Base-by-base conservation (phyloP, 2,888 invertebrate species). In the Macropis europaea region DNA sequence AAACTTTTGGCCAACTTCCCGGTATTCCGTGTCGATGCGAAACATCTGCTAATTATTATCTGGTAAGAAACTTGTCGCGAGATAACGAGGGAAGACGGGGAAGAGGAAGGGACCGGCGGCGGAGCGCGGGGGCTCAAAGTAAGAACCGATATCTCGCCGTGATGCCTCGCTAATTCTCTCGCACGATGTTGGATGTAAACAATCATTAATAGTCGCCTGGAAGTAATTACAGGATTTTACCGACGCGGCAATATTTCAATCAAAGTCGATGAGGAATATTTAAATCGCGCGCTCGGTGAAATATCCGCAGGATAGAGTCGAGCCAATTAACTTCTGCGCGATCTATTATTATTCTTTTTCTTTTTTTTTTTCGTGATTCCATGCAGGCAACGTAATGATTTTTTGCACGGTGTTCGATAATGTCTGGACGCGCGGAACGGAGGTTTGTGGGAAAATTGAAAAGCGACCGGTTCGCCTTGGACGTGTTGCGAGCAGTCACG, bases 31-130 rank as follows among this genome's bases (percentile, higher is more conserved):
- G 85, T 86, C 86, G 86, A 87, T 84, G 84, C 76, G 75, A 84
- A 84, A 84, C 82, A 82, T 74, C 84, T 82, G 81, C 85, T 88
- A 87, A 88, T 88, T 88, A 86, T 88, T 87, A 86, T 84, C 85
- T 76, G 69, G 83, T 83, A 87, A 87, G 88, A 87, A 88, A 87
- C 87, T 88, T 83, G 84, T 84, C 81, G 70, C 66, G 71, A 74
- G 84, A 85, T 86, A 86, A 86, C 84, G 83, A 82, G 82, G 62
- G 70, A 47, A 56, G 59, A 13, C 9, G 15, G 19, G 17, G 36
- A 40, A 43, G 50, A 54, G 47, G 67, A 53, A 66, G 74, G 36
- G 26, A 30, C 28, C 19, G 15, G 4, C 13, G 34, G 5, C 13
- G 13, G 54, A 17, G 34, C 11, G 3, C 42, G 19, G 7, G 32